A percentile compares a stretch with the other conserved stretches of the same genome.
Evolutionary conservation across 1,140 invertebrate species (phyloP).

Genomic region (Pogonus chalceus): DNA sequence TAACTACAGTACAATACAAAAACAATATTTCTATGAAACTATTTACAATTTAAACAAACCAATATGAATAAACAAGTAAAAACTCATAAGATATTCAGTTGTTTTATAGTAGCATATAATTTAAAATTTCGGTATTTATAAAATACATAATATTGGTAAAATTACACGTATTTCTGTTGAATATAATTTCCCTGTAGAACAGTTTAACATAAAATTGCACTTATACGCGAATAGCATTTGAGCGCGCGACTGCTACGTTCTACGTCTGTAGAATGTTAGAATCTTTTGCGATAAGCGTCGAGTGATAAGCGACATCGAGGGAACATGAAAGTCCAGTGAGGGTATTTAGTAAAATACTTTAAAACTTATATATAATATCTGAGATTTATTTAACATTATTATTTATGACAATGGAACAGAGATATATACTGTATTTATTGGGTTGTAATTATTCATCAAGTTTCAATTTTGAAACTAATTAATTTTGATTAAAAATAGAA

Average conservation of each 20-base stretch:
- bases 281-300: constrained; percentile 11
- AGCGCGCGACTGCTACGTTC: constrained; percentile 8
- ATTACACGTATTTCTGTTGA: constrained; percentile 13
- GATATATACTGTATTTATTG: too few species aligned
- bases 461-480: too few species aligned
- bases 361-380: constrained; percentile 17
- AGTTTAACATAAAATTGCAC: constrained; percentile 24
- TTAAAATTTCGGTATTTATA: too few species aligned
- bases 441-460: too few species aligned
- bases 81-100: too few species aligned
- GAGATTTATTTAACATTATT: constrained; percentile 19
- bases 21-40: constrained; percentile 15
- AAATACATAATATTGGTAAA: constrained; percentile 17
- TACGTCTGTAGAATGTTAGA: too few species aligned
- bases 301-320: constrained; percentile 12
- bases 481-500: too few species aligned
- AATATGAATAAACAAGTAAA: constrained; percentile 27
- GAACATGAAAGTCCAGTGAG: constrained; percentile 11
- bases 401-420: too few species aligned
- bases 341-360: constrained; percentile 17
- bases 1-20: constrained; percentile 15
- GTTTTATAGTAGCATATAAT: too few species aligned
- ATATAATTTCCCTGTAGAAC: constrained; percentile 24
- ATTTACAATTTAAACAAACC: constrained; percentile 24
- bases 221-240: constrained; percentile 9